Conservation (phyloP, 1,140 invertebrate genomes). For the Panulirus ornatus region DNA sequence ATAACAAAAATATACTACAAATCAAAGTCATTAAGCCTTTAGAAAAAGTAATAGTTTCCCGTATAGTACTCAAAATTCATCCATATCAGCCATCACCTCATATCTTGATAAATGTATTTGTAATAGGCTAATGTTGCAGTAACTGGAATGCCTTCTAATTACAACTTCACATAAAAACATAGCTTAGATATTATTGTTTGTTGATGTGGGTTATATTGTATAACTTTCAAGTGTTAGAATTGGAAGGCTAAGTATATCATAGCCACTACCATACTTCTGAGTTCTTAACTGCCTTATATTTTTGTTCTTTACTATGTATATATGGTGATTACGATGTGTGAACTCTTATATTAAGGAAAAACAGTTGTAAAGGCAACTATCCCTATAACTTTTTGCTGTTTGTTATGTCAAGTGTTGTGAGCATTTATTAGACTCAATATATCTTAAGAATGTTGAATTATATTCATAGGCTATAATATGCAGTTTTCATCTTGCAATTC, state of each 20-base stretch:
- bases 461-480: conserved; percentile 42
- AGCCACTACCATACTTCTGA: not conserved
- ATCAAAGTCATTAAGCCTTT: conserved; percentile 1
- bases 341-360: conserved; percentile 18
- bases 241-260: not conserved
- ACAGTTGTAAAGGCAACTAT: not conserved
- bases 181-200: conserved; percentile 5
- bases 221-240: not conserved
- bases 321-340: conserved; percentile 31
- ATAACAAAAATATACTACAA: conserved; percentile 12
- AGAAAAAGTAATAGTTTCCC: not conserved
- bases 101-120: not conserved
- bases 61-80: not conserved
- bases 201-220: not conserved
- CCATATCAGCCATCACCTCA: not conserved
- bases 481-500: conserved; percentile 42
- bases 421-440: conserved; percentile 31
- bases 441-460: conserved; percentile 2
- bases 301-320: conserved; percentile 11
- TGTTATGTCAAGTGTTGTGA: conserved; percentile 54
- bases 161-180: not conserved
- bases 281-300: not conserved
- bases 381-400: conserved; percentile 7
- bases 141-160: conserved; percentile 16
- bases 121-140: not conserved